Evolutionary conservation across 2,797 vertebrate genomes (phyloP).

Genomic region (Momotus momota): DNA sequence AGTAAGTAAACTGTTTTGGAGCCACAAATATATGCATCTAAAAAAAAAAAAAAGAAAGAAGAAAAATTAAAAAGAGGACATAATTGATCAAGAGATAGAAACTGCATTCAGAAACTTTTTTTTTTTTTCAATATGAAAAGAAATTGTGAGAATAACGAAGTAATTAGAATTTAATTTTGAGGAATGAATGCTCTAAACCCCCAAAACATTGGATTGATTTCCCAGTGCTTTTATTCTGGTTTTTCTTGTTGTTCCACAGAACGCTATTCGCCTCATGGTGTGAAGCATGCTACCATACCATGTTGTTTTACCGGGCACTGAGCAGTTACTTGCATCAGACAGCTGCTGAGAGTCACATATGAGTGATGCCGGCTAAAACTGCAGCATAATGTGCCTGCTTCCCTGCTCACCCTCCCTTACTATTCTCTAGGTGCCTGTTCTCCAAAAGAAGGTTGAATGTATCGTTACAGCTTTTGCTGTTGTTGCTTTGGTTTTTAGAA

Average conservation of each 20-base stretch:
- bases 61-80: background rate
- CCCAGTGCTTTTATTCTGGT: background rate
- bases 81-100: background rate
- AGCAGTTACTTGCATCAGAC: slow-evolving; percentile 41
- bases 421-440: background rate
- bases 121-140: background rate
- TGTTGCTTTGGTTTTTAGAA: slow-evolving; percentile 39
- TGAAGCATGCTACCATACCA: slow-evolving; percentile 20
- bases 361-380: slow-evolving; percentile 6
- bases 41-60: too few species aligned
- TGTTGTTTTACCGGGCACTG: slow-evolving; percentile 24
- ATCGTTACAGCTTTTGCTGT: background rate
- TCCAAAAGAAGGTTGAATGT: background rate
- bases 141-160: background rate
- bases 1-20: background rate
- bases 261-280: background rate
- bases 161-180: background rate
- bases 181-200: background rate
- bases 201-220: background rate
- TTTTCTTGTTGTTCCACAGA: slow-evolving; percentile 17
- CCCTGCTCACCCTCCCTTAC: background rate
- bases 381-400: background rate
- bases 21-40: background rate
- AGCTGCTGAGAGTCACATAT: background rate
- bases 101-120: background rate